phyloP scores from a whole-genome alignment of 2,888 invertebrate species.

The Drosophila atripex region DNA sequence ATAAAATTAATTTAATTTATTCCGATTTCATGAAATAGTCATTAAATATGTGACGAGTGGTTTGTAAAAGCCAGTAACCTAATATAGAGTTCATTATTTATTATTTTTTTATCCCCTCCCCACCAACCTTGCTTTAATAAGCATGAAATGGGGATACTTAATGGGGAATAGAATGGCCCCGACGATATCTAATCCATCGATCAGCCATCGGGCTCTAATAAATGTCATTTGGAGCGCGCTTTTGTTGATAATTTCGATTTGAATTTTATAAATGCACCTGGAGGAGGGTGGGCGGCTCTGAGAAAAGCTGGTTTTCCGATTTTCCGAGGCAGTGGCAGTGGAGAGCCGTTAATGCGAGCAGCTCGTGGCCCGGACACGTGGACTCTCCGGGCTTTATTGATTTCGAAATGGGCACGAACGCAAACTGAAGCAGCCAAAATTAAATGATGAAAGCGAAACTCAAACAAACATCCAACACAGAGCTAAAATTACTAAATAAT shows the following conservation, averaged over 20 bases:
- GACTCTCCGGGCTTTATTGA: conserved; percentile 47
- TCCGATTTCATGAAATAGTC: not conserved
- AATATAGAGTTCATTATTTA: conserved; percentile 1
- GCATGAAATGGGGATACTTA: conserved; percentile 2
- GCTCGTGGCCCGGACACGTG: conserved; percentile 37
- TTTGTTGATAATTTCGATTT: conserved; percentile 52
- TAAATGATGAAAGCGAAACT: conserved; percentile 64
- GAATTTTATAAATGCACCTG: conserved; percentile 52
- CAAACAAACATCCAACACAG: conserved; percentile 42
- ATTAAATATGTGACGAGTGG: conserved; percentile 18
- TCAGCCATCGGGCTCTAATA: conserved; percentile 39
- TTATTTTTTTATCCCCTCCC: not conserved
- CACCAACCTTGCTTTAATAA: conserved; percentile 4
- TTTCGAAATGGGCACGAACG: conserved; percentile 44
- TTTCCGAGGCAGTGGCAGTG: conserved; percentile 2
- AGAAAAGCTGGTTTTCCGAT: not conserved
- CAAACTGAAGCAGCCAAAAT: conserved; percentile 58
- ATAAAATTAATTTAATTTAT: conserved; percentile 33
- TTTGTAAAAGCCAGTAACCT: not conserved
- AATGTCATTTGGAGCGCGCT: conserved; percentile 59
- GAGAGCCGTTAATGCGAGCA: conserved; percentile 34
- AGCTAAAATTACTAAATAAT: not conserved
- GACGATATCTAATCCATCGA: conserved; percentile 34
- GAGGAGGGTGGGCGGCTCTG: not conserved
- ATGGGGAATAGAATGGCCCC: not conserved